Percentiles rank a stretch among this genome's conserved stretches.
phyloP scores from a whole-genome alignment of 2,888 invertebrate species.

The Melieria picta region DNA sequence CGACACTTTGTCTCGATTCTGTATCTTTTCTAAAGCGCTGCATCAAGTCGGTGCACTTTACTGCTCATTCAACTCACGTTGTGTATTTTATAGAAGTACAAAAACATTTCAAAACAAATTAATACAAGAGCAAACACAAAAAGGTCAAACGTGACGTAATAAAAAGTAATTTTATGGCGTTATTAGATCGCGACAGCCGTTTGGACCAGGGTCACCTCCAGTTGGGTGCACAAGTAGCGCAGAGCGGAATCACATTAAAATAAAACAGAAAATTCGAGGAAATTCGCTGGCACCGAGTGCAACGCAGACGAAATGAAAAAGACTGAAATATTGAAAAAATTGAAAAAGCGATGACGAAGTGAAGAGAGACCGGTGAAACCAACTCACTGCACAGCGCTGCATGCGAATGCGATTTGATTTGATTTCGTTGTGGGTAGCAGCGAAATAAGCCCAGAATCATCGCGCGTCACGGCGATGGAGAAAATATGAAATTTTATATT shows the following conservation, averaged over 20 bases:
- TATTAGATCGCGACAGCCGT: constrained; percentile 16
- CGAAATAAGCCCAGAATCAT: no score
- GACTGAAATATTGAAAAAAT: background rate
- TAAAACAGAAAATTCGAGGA: background rate
- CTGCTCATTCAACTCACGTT: constrained; percentile 13
- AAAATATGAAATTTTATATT: no score
- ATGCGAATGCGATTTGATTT: no score
- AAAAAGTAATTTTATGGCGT: constrained; percentile 28
- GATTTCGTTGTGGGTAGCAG: no score
- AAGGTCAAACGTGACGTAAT: constrained; percentile 31
- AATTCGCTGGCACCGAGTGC: background rate
- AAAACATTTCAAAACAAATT: constrained; percentile 6
- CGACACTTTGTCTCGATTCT: no score
- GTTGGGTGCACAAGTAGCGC: no score
- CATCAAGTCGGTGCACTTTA: background rate
- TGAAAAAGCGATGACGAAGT: no score
- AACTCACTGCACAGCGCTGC: no score
- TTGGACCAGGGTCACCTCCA: constrained; percentile 15
- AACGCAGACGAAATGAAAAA: background rate
- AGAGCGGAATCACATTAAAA: constrained; percentile 1
- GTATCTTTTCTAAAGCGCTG: no score
- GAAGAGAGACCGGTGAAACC: no score
- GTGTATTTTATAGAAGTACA: constrained; percentile 21
- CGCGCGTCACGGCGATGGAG: no score
- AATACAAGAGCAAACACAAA: background rate